A percentile compares a stretch with the other conserved stretches of the same genome.
Conservation (phyloP, 2,888 invertebrate species). For the Drosophila testacea region DNA sequence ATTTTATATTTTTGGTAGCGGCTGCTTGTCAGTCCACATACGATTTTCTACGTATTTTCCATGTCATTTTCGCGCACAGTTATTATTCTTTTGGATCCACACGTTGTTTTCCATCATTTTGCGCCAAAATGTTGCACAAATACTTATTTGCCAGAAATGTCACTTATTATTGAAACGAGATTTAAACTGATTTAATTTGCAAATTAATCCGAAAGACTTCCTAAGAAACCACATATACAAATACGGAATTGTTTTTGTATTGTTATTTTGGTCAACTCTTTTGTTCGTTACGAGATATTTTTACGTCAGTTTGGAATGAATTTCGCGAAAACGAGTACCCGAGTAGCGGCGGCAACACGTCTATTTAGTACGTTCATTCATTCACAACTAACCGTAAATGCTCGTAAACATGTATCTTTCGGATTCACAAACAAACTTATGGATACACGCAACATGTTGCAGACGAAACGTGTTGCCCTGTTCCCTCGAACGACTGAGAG, state of each 20-base stretch:
- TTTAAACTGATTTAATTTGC: conserved; percentile 1
- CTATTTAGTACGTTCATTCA: conserved; percentile 85
- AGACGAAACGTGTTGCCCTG: conserved; percentile 36
- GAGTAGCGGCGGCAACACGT: conserved; percentile 77
- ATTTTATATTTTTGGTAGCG: conserved; percentile 13
- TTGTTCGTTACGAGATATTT: conserved; percentile 46
- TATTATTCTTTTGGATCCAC: conserved; percentile 29
- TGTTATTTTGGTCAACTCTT: conserved; percentile 31
- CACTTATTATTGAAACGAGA: conserved; percentile 27
- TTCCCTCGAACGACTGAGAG: conserved; percentile 37
- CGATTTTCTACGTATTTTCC: conserved; percentile 81
- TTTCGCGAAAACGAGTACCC: conserved; percentile 67
- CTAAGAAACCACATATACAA: conserved; percentile 25
- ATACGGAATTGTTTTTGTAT: conserved; percentile 33
- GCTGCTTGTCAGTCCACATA: conserved; percentile 64
- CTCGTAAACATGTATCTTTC: conserved; percentile 79
- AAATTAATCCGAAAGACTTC: conserved; percentile 22
- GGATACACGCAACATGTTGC: conserved; percentile 46
- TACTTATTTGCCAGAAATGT: conserved; percentile 40
- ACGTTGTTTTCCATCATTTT: conserved; percentile 57
- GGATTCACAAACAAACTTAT: conserved; percentile 53
- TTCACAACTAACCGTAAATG: conserved; percentile 83
- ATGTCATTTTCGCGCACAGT: conserved; percentile 74
- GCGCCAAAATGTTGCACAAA: conserved; percentile 68
- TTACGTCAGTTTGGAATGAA: conserved; percentile 73